These are phyloP conservation scores for Rhinophrynus dorsalis DNA, from an alignment of 2,797 vertebrate genomes.

Conservation along the genomic window DNA sequence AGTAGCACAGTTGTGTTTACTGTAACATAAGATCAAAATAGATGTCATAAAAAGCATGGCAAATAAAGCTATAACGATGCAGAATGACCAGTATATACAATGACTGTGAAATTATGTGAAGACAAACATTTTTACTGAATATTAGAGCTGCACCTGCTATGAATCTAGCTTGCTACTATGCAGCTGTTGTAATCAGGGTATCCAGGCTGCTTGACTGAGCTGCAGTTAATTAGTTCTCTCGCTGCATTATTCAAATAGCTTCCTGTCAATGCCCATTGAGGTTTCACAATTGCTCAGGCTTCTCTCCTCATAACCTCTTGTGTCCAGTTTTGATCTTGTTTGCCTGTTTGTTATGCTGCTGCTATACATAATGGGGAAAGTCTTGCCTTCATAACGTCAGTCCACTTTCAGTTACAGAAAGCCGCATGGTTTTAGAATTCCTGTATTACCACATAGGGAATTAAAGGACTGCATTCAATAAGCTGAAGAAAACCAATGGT, in stretches of 20 bases:
- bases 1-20: too few relatives aligned
- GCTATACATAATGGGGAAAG: neutral
- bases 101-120: neutral
- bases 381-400: neutral
- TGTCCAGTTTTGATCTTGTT: conserved; percentile 29
- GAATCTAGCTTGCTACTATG: conserved; percentile 21
- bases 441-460: too few relatives aligned
- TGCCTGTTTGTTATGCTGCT: conserved; percentile 19
- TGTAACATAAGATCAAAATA: too few relatives aligned
- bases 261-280: conserved; percentile 38
- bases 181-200: conserved; percentile 37
- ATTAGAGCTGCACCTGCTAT: conserved; percentile 33
- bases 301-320: conserved; percentile 13
- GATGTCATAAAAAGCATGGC: too few relatives aligned
- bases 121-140: conserved; percentile 12
- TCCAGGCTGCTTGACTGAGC: conserved; percentile 19
- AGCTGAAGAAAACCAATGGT: too few relatives aligned
- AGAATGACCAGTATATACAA: too few relatives aligned
- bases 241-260: conserved; percentile 40
- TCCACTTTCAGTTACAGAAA: neutral
- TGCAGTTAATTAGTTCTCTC: conserved; percentile 34
- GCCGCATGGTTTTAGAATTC: neutral
- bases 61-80: too few relatives aligned
- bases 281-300: conserved; percentile 14
- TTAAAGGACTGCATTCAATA: too few relatives aligned